Base-by-base conservation (phyloP, 2,888 invertebrate species). In the Tipula confusa region DNA sequence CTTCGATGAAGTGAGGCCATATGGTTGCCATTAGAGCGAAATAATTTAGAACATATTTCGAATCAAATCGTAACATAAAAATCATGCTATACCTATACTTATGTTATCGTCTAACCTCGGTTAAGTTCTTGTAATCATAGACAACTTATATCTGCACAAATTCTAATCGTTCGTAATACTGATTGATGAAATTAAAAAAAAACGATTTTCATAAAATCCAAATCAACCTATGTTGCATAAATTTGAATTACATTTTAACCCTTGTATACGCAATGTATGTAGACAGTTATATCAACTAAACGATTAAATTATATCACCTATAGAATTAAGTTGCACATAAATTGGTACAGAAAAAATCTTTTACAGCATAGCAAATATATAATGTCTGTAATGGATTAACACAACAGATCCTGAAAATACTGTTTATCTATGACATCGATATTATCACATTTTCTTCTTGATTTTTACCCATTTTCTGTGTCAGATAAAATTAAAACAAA, bases 361-460 rank as follows among this genome's bases (percentile, higher is more conserved):
- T n/a, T 24, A 64, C 18, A 64, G 24, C 24, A 64, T 64, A 64
- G 9, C 64, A 9, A 64, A 64, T 7, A 64, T 13, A 64, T 64
- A 64, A 64, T 64, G 24, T 64, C 9, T 33, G 6, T 64, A 64
- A 24, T 24, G 64, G 64, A 64, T 64, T 64, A 64, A 3, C 4
- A 1, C 7, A 18, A 18, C 24, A 64, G 64, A 24, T 64, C 9
- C 64, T 64, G 24, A 64, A 64, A 24, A 4, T 43, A 43, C 64
- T 64, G 64, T 64, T n/a, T 64, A 64, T 64, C 64, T 64, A 64
- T 24, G 9, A 64, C 64, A 7, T 64, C 64, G 64, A 64, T 64
- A 64, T 64, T 64, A 64, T 64, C 64, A 64, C 64, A 24, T 64
- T 64, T 48, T 64, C 64, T 64, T 64, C 64, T 64, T 64, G 9